phyloP scores from a whole-genome alignment of 2,113 vertebrate genomes.

The Orycteropus afer region DNA sequence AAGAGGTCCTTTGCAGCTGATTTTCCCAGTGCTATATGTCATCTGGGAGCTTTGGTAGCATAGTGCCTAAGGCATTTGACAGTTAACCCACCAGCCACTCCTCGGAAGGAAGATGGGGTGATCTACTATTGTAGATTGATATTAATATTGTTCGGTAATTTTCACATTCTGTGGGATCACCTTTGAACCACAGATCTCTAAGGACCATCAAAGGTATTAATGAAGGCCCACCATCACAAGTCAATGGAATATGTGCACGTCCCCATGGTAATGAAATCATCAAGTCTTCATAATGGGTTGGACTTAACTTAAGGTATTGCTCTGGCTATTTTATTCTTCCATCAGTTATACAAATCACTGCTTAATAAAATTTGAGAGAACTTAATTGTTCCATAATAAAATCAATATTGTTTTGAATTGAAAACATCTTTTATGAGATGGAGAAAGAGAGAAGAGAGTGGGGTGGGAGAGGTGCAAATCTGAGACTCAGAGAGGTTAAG shows the following conservation, averaged over 20 bases:
- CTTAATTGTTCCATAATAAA: background rate
- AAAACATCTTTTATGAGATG: background rate
- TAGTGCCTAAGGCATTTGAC: too few species aligned
- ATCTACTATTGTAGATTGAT: too few species aligned
- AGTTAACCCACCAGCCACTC: too few species aligned
- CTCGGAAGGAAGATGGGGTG: too few species aligned
- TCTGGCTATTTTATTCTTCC: background rate
- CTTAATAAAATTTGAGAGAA: background rate
- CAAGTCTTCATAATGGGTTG: background rate
- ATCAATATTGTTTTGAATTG: background rate
- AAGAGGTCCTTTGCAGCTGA: too few species aligned
- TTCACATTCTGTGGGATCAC: too few species aligned
- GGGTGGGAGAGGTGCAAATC: background rate
- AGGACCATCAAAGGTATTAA: background rate
- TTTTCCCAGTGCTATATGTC: too few species aligned
- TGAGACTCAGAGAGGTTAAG: background rate
- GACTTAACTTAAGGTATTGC: too few species aligned
- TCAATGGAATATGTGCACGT: background rate
- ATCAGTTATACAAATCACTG: background rate
- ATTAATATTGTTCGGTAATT: too few species aligned
- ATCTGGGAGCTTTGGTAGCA: too few species aligned
- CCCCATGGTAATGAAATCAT: background rate
- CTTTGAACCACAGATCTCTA: too few species aligned
- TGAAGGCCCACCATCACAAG: background rate
- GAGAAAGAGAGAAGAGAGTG: background rate